Conservation (phyloP, 37 sponge, comb jelly and placozoan genomes). For the Hexactinellida sp. region DNA sequence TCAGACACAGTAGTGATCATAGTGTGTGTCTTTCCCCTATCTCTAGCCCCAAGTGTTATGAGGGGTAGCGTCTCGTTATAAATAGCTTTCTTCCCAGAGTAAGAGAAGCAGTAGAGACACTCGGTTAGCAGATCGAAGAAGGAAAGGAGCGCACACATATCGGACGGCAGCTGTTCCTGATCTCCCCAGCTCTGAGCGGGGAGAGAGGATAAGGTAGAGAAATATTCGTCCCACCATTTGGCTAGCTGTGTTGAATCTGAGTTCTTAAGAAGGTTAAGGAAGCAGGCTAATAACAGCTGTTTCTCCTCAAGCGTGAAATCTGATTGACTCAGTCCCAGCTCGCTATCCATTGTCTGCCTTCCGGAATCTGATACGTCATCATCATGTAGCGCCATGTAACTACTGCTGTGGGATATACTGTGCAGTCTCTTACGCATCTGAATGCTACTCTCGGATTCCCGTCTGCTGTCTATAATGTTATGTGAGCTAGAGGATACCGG, state of each 20-base stretch:
- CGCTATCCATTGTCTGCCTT: background rate
- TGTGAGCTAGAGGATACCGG: background rate
- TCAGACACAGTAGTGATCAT: background rate
- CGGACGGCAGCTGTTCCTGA: background rate
- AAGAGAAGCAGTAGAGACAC: constrained; percentile 2
- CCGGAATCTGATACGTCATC: background rate
- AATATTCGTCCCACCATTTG: constrained; percentile 11
- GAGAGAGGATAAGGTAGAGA: background rate
- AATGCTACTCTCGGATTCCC: background rate
- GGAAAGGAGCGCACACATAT: background rate
- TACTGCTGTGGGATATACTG: background rate
- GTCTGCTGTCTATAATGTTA: background rate
- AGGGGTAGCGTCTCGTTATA: background rate
- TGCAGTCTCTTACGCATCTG: background rate
- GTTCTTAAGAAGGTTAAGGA: constrained; percentile 5
- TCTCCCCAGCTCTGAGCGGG: background rate
- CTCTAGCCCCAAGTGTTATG: background rate
- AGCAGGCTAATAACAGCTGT: constrained; percentile 4
- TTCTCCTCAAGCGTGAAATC: constrained; percentile 2
- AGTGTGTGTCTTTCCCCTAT: background rate
- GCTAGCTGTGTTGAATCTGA: constrained; percentile 1
- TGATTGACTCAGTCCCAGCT: background rate
- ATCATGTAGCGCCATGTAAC: background rate
- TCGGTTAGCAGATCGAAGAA: background rate
- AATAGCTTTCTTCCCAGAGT: background rate